Percentiles rank a stretch among this genome's conserved stretches.
phyloP scores from a whole-genome alignment of 2,797 vertebrate species.

The Momotus momota region DNA sequence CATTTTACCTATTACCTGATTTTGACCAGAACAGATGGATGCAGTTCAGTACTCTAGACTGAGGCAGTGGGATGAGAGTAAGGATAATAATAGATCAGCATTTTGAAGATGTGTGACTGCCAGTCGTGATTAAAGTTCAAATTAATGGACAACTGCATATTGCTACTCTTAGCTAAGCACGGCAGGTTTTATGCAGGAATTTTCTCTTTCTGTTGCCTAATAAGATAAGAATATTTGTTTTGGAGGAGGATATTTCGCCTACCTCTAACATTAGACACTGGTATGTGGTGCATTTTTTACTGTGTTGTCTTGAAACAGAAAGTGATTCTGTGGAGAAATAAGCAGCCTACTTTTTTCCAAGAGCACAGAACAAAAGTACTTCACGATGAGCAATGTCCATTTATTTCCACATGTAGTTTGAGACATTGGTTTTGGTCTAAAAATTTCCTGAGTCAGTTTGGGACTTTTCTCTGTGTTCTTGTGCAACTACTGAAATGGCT shows the following conservation, averaged over 20 bases:
- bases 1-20: neutral
- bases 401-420: neutral
- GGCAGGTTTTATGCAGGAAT: neutral
- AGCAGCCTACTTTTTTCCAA: neutral
- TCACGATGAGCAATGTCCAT: neutral
- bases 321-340: neutral
- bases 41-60: neutral
- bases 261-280: neutral
- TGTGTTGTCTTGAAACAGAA: neutral
- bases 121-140: neutral
- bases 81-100: neutral
- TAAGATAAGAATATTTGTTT: neutral
- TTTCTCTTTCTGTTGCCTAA: neutral
- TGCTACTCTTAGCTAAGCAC: neutral
- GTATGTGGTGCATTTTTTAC: neutral
- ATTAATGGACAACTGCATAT: neutral
- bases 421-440: neutral
- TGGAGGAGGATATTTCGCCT: neutral
- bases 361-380: neutral
- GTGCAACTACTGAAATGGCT: neutral
- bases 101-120: neutral
- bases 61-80: rapidly evolving
- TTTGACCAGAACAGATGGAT: neutral
- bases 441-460: neutral
- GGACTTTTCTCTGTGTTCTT: neutral